Evolutionary conservation across 2,888 invertebrate genomes (phyloP), one percentile per base, ranked within the genome.

Genomic region (Scaptomyza polygonia): DNA sequence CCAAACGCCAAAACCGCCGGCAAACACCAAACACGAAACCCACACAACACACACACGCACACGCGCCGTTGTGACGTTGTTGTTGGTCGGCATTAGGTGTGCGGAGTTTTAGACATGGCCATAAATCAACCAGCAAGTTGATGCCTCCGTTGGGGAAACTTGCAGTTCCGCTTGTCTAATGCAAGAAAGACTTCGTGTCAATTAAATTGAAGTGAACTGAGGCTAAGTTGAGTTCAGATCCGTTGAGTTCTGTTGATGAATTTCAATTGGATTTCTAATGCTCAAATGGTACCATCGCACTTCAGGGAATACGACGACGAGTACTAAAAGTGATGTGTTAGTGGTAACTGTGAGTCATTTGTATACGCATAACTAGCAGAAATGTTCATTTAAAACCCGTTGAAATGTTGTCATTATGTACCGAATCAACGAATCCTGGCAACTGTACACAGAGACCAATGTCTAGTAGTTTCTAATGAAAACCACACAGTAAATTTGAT

Each of bases 51-150:
- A 9, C 18, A 18, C 18, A 12, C 29, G 32, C 42, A 16, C 30
- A 9, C 40, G 27, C n/a, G 9, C n/a, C 40, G 11, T 14, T 18
- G 36, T 18, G 36, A 39, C 48, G 3, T 9, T 9, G 44, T 27
- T 30, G 57, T 34, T 34, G 47, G 6, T 29, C 42, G 63, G 44
- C 48, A 27, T 54, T 75, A 86, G 86, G 86, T 86, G 82, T 82
- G 70, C 66, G 42, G 55, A 67, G 82, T 79, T 59, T 76, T 66
- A 76, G 78, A 78, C 80, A 86, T 73, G 86, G 59, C 67, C 78
- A 82, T 82, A 82, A 82, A 82, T 82, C 86, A 82, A 82, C 48
- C 54, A 2, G 59, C 56, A 21, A 18, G 72, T 32, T 71, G 71
- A 73, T 57, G 75, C 58, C 68, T 74, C 72, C 59, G 65, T 42